These are phyloP conservation scores for Sparidentex hasta DNA, from an alignment of 2,797 vertebrate species.

Conservation along the genomic window DNA sequence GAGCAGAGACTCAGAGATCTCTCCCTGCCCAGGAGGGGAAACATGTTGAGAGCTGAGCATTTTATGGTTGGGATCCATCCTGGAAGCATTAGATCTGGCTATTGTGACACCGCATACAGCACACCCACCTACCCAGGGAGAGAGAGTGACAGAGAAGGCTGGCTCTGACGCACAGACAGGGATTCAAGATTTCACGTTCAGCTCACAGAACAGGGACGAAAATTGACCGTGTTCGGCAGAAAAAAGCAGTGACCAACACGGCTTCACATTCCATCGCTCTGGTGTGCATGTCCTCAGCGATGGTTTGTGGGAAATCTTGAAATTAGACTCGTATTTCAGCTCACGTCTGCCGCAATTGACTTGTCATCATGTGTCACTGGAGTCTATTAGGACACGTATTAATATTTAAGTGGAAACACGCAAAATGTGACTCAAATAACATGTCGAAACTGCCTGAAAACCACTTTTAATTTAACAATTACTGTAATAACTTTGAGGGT, in stretches of 20 bases:
- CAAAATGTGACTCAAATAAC: constrained; percentile 35
- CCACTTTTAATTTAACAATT: constrained; percentile 26
- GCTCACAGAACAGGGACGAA: constrained; percentile 35
- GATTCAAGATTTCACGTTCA: constrained; percentile 43
- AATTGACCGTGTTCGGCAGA: constrained; percentile 15
- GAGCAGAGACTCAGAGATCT: constrained; percentile 60
- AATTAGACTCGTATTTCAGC: constrained; percentile 42
- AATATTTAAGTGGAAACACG: constrained; percentile 42
- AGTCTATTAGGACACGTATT: constrained; percentile 19
- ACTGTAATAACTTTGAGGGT: constrained; percentile 37
- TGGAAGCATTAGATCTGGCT: constrained; percentile 71
- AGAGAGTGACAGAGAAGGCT: constrained; percentile 7
- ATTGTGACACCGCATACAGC: constrained; percentile 64
- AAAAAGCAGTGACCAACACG: constrained; percentile 36
- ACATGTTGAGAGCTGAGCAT: constrained; percentile 60
- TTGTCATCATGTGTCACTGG: constrained; percentile 32
- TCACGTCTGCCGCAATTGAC: constrained; percentile 27
- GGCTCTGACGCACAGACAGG: constrained; percentile 56
- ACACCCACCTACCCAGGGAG: constrained; percentile 52
- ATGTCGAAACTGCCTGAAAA: constrained; percentile 1
- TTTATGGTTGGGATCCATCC: constrained; percentile 75
- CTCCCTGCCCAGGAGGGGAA: constrained; percentile 67
- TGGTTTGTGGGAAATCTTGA: constrained; percentile 27
- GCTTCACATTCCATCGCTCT: constrained; percentile 10
- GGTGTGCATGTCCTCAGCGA: constrained; percentile 1